These are phyloP conservation scores for Nycteola revayana DNA, from an alignment of 2,888 invertebrate genomes.

Conservation along the genomic window DNA sequence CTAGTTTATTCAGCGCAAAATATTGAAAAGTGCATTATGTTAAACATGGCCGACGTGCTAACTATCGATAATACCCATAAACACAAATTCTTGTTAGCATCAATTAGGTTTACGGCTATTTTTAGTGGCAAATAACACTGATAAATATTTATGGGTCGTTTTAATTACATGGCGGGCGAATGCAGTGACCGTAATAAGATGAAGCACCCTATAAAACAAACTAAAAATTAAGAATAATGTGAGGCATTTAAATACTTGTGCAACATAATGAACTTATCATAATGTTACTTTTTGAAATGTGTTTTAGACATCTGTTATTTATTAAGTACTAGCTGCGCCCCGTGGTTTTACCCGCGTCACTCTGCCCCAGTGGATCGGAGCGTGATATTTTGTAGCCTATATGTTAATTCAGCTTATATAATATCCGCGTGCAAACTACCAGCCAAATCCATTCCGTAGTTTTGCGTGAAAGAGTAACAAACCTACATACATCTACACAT, in stretches of 20 bases:
- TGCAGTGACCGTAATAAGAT: conserved; percentile 6
- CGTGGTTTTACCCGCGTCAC: no score
- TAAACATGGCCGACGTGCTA: not conserved
- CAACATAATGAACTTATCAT: no score
- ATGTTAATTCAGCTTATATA: no score
- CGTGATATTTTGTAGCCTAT: no score
- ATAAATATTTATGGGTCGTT: not conserved
- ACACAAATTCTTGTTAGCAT: not conserved
- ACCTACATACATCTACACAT: no score
- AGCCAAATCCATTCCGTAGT: no score
- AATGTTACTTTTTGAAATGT: no score
- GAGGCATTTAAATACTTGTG: conserved; percentile 3
- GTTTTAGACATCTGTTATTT: no score
- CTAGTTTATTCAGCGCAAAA: conserved; percentile 11
- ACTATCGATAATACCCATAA: not conserved
- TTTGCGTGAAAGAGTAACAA: no score
- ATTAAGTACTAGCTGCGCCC: no score
- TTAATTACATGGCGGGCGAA: conserved; percentile 5
- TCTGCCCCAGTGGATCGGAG: no score
- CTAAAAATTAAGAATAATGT: conserved; percentile 11
- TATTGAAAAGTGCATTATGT: not conserved
- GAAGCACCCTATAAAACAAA: conserved; percentile 3
- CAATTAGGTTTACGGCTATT: not conserved
- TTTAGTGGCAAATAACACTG: not conserved
- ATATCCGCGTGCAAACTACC: no score